A percentile compares a stretch with the other conserved stretches of the same genome.
These are phyloP conservation scores for Acheta domesticus DNA, from an alignment of 2,888 invertebrate species.

Conservation along the genomic window DNA sequence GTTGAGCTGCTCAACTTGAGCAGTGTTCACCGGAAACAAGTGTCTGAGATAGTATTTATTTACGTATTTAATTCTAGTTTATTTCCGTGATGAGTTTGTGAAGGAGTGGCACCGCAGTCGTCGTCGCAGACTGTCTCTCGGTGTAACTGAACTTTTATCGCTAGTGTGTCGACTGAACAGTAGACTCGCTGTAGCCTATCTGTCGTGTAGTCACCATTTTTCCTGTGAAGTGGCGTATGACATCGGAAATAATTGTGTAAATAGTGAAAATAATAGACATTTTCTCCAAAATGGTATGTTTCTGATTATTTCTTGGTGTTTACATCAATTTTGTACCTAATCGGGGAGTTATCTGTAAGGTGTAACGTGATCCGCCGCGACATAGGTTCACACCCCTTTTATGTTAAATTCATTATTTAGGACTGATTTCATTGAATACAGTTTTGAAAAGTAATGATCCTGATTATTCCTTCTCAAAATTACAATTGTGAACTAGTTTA, in stretches of 20 bases:
- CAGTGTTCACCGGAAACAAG: too few relatives aligned
- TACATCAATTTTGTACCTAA: background rate
- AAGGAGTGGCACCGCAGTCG: too few relatives aligned
- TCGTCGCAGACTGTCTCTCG: too few relatives aligned
- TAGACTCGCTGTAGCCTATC: conserved; percentile 22
- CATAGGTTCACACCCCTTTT: conserved; percentile 33
- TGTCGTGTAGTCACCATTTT: conserved; percentile 32
- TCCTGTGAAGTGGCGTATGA: conserved; percentile 29
- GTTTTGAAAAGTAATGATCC: background rate
- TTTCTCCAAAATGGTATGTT: conserved; percentile 29
- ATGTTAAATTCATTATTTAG: conserved; percentile 20
- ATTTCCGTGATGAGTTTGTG: too few relatives aligned
- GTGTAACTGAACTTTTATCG: background rate
- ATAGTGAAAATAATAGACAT: conserved; percentile 23
- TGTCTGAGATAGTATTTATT: too few relatives aligned
- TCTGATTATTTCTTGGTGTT: background rate
- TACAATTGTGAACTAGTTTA: too few relatives aligned
- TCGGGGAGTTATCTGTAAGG: background rate
- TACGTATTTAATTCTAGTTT: too few relatives aligned
- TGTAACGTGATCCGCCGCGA: background rate
- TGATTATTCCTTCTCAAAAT: too few relatives aligned
- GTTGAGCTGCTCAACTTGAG: too few relatives aligned
- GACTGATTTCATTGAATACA: background rate
- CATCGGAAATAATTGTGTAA: conserved; percentile 25
- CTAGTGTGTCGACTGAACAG: background rate